These are phyloP conservation scores for Salminus brasiliensis DNA, from an alignment of 2,113 vertebrate genomes.

Conservation along the genomic window DNA sequence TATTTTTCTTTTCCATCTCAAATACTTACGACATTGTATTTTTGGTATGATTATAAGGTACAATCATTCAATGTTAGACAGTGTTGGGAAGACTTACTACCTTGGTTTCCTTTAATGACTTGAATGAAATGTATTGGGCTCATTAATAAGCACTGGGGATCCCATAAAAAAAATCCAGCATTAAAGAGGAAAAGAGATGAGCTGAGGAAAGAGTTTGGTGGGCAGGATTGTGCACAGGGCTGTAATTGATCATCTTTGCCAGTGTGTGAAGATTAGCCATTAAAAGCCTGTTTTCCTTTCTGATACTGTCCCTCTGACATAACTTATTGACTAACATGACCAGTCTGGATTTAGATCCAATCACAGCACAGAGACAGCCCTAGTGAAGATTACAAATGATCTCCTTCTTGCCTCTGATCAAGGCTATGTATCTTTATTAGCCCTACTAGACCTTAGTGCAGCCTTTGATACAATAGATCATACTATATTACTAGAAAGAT, in stretches of 20 bases:
- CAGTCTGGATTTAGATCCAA: no score
- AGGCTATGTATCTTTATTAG: no score
- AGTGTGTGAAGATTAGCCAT: constrained; percentile 69
- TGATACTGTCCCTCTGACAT: constrained; percentile 47
- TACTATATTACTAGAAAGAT: no score
- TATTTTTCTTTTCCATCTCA: no score
- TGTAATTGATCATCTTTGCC: constrained; percentile 48
- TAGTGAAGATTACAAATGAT: no score
- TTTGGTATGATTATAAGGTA: no score
- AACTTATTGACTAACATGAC: constrained; percentile 65
- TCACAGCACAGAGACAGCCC: no score
- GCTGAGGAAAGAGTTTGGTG: constrained; percentile 72
- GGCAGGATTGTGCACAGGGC: constrained; percentile 39
- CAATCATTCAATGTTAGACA: no score
- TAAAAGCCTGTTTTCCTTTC: constrained; percentile 55
- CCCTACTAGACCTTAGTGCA: no score
- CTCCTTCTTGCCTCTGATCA: no score
- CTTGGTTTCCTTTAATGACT: constrained; percentile 98
- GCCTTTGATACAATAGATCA: no score
- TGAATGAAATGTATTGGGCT: constrained; percentile 98
- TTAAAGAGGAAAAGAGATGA: constrained; percentile 88
- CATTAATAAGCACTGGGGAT: constrained; percentile 93
- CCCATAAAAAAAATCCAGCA: constrained; percentile 94
- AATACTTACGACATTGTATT: no score
- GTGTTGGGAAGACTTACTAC: constrained; percentile 97